Evolutionary conservation across 2,797 vertebrate species (phyloP).

Genomic region (Bufotes viridis): DNA sequence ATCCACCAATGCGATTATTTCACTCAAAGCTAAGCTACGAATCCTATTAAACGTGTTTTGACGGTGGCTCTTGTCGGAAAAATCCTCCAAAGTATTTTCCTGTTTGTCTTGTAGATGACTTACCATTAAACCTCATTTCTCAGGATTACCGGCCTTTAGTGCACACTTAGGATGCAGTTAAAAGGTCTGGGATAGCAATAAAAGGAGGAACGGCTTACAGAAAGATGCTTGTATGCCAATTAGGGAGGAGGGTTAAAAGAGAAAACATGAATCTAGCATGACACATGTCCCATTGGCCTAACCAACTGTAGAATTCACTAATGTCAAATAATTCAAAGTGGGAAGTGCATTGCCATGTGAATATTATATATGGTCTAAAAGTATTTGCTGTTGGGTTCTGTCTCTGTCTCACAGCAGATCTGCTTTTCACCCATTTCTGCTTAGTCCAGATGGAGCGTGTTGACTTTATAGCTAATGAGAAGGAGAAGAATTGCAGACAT

Average conservation of each 20-base stretch:
- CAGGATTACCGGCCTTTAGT: slow-evolving; percentile 56
- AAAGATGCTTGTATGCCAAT: slow-evolving; percentile 22
- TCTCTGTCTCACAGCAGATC: background rate
- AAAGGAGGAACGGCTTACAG: slow-evolving; percentile 21
- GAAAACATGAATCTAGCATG: background rate
- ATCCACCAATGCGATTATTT: slow-evolving; percentile 50
- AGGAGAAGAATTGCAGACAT: slow-evolving; percentile 48
- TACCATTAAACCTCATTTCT: slow-evolving; percentile 64
- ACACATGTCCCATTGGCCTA: background rate
- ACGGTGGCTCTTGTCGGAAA: slow-evolving; percentile 60
- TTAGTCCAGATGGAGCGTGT: slow-evolving; percentile 60
- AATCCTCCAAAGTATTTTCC: slow-evolving; percentile 51
- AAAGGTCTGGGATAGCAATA: slow-evolving; percentile 48
- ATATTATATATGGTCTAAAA: background rate
- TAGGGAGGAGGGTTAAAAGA: slow-evolving; percentile 14
- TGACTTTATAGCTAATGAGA: slow-evolving; percentile 59
- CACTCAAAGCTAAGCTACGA: background rate
- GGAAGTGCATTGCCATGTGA: background rate
- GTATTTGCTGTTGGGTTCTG: background rate
- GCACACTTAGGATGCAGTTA: slow-evolving; percentile 12
- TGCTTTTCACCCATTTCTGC: slow-evolving; percentile 27
- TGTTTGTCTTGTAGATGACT: slow-evolving; percentile 61
- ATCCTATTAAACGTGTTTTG: slow-evolving; percentile 54
- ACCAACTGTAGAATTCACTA: background rate
- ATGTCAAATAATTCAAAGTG: background rate